Percentiles rank a stretch among this genome's conserved stretches.
Conservation (phyloP, 2,113 vertebrate species). For the Myocastor coypus region DNA sequence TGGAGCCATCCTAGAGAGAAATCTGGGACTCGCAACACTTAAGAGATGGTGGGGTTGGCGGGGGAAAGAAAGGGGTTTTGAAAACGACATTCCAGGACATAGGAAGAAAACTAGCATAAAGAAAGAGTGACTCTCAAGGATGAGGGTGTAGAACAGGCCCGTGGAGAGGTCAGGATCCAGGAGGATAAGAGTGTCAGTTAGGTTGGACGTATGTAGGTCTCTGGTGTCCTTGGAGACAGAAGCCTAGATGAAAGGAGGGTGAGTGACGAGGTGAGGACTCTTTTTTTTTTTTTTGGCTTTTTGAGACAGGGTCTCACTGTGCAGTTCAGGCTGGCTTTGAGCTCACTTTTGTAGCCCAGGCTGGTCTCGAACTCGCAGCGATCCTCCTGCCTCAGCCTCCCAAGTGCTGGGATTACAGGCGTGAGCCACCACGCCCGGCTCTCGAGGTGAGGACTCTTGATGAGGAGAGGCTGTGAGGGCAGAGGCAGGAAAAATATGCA, state of each 20-base stretch:
- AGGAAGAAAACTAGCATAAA: background rate
- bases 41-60: background rate
- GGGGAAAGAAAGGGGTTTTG: background rate
- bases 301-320: no score
- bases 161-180: background rate
- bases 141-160: background rate
- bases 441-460: background rate
- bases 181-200: background rate
- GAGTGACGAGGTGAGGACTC: background rate
- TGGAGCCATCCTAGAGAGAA: background rate
- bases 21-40: background rate
- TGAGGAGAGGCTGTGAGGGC: background rate
- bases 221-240: background rate
- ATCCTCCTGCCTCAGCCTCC: no score
- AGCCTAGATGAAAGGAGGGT: background rate
- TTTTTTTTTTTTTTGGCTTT: no score
- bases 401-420: no score
- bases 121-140: background rate
- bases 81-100: background rate
- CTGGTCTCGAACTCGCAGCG: no score
- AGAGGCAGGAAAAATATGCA: background rate
- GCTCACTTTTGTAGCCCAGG: no score
- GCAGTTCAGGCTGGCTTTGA: no score
- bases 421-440: no score
- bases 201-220: background rate